Percentiles rank a stretch among this genome's conserved stretches.
phyloP scores from a whole-genome alignment of 2,797 vertebrate genomes.

The Todus mexicanus region DNA sequence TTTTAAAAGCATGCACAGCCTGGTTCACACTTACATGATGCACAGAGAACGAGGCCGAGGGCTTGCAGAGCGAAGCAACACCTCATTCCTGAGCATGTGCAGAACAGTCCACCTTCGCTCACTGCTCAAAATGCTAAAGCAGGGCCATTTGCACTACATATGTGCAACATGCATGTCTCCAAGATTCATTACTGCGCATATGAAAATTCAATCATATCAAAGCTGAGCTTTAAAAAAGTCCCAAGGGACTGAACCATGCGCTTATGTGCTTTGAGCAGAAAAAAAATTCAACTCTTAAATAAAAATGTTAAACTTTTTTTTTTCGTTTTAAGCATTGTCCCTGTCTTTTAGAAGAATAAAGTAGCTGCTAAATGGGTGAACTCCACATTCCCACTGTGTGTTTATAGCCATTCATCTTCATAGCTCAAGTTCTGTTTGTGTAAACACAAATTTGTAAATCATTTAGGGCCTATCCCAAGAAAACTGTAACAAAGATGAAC shows the following conservation, averaged over 20 bases:
- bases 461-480: neutral
- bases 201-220: conserved; percentile 58
- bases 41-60: conserved; percentile 41
- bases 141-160: conserved; percentile 35
- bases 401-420: neutral
- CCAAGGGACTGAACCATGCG: neutral
- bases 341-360: neutral
- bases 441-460: neutral
- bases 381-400: neutral
- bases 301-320: no score
- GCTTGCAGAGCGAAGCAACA: conserved; percentile 37
- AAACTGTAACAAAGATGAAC: neutral
- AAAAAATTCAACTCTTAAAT: neutral
- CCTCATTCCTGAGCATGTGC: conserved; percentile 54
- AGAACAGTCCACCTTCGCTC: conserved; percentile 26
- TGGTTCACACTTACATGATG: conserved; percentile 62
- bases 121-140: neutral
- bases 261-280: neutral
- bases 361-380: neutral
- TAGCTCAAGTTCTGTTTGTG: neutral
- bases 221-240: conserved; percentile 35
- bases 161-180: conserved; percentile 31
- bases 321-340: neutral
- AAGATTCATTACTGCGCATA: conserved; percentile 44
- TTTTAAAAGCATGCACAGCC: conserved; percentile 48